A percentile compares a stretch with the other conserved stretches of the same genome.
Conservation (phyloP, 2,113 vertebrate genomes). For the Ginglymostoma cirratum region DNA sequence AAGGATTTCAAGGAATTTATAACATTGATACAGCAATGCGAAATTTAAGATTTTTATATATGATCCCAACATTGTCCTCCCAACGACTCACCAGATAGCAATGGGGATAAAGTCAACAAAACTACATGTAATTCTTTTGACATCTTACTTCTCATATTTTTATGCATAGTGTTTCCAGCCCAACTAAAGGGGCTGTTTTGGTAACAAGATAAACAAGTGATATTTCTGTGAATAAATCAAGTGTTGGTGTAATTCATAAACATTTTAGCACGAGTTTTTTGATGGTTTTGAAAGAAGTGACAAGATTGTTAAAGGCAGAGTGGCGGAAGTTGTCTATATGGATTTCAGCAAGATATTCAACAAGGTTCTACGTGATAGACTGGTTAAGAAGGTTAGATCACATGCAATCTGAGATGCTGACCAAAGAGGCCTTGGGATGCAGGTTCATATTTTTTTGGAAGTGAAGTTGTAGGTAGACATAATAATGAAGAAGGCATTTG, state of each 20-base stretch:
- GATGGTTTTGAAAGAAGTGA: too few relatives aligned
- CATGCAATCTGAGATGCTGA: neutral
- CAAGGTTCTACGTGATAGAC: too few relatives aligned
- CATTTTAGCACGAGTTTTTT: neutral
- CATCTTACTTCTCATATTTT: neutral
- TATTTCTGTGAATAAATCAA: neutral
- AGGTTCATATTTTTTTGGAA: too few relatives aligned
- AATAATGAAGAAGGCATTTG: too few relatives aligned
- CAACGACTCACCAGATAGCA: neutral
- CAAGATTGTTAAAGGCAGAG: too few relatives aligned
- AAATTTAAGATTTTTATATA: neutral
- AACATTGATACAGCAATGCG: neutral
- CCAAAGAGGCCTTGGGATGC: too few relatives aligned
- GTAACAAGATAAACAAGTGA: neutral
- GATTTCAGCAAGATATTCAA: too few relatives aligned
- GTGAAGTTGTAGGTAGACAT: too few relatives aligned
- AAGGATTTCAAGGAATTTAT: neutral
- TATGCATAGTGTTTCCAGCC: neutral
- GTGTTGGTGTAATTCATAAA: neutral
- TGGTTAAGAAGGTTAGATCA: too few relatives aligned
- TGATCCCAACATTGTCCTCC: too few relatives aligned
- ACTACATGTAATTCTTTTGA: neutral
- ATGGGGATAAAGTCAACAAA: neutral
- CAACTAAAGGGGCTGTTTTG: neutral
- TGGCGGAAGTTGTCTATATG: too few relatives aligned